Evolutionary conservation across 2,888 invertebrate genomes (phyloP).

Genomic region (Trachelus iudaicus): DNA sequence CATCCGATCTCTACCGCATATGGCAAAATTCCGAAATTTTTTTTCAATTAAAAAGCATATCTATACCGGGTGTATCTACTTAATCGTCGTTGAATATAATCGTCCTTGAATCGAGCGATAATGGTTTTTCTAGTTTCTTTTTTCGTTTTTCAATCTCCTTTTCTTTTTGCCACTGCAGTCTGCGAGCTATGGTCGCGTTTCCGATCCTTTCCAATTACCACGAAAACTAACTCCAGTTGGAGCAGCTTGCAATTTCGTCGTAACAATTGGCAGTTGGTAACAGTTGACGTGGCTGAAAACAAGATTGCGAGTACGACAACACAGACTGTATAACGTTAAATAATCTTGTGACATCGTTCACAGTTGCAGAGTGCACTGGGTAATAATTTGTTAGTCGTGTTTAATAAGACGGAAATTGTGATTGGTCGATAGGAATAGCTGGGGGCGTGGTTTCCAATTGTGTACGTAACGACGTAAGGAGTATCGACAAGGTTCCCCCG

Average conservation of each 20-base stretch:
- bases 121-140: neutral
- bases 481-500: neutral
- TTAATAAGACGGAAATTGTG: neutral
- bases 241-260: neutral
- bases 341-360: neutral
- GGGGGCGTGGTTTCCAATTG: neutral
- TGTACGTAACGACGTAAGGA: neutral
- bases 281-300: neutral
- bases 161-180: neutral
- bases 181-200: neutral
- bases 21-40: neutral
- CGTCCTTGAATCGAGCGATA: neutral
- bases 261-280: too few species aligned
- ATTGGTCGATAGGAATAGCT: neutral
- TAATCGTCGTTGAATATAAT: neutral
- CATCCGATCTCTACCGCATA: conserved; percentile 1
- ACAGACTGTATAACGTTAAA: neutral
- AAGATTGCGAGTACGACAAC: neutral
- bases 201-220: neutral
- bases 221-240: neutral
- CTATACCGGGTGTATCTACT: neutral
- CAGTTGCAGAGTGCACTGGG: neutral
- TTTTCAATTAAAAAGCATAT: neutral
- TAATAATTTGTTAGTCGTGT: neutral
- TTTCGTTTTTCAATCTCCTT: conserved; percentile 3